These are phyloP conservation scores for Bombus confusus DNA, from an alignment of 1,140 invertebrate genomes.

Conservation along the genomic window DNA sequence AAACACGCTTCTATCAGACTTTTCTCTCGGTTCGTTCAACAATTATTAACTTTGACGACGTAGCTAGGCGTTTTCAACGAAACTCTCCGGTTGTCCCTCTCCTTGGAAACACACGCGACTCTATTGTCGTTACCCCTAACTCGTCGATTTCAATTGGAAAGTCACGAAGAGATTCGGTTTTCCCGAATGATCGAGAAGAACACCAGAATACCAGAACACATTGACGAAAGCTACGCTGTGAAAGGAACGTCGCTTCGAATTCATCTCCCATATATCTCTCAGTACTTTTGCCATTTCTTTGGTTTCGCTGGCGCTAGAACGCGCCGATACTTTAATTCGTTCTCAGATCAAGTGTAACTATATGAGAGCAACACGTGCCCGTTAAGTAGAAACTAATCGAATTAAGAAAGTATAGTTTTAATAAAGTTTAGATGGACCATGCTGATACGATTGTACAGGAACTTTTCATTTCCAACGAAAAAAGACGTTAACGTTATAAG, in stretches of 20 bases:
- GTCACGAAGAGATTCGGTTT: background rate
- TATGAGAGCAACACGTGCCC: background rate
- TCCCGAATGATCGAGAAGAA: background rate
- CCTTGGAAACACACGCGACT: background rate
- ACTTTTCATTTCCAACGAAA: background rate
- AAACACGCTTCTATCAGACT: constrained; percentile 43
- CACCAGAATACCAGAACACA: background rate
- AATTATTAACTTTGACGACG: background rate
- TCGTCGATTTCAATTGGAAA: background rate
- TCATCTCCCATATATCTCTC: background rate
- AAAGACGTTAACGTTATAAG: background rate
- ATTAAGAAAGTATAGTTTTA: background rate
- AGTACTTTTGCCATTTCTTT: background rate
- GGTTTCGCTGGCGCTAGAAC: constrained; percentile 40
- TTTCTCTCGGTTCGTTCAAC: constrained; percentile 36
- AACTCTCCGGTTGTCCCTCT: background rate
- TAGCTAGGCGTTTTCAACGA: background rate
- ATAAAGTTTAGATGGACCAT: background rate
- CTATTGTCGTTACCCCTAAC: background rate
- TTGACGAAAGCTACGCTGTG: background rate
- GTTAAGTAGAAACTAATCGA: background rate
- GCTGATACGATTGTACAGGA: background rate
- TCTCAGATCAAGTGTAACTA: background rate
- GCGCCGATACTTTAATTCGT: constrained; percentile 33
- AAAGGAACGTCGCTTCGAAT: background rate